Conservation (phyloP, 2,797 vertebrate species). For the Mormyrops attenuatus region DNA sequence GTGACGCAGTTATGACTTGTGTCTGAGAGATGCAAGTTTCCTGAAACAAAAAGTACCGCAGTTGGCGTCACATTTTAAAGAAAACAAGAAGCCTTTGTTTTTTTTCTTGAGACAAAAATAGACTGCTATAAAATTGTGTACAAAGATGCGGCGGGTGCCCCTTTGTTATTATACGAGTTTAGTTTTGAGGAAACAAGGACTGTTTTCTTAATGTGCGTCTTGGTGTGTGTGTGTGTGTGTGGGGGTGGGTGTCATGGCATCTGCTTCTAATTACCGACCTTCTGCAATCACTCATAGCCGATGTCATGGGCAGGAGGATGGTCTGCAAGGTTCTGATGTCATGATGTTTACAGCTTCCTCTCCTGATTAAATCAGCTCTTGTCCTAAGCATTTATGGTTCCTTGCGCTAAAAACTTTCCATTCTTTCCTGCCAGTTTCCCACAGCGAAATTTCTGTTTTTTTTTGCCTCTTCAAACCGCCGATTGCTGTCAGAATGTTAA, state of each 20-base stretch:
- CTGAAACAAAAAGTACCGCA: neutral
- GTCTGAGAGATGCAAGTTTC: neutral
- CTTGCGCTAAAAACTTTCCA: conserved; percentile 15
- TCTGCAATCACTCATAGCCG: conserved; percentile 33
- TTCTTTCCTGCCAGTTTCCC: conserved; percentile 29
- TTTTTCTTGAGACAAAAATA: neutral
- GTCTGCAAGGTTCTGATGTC: conserved; percentile 30
- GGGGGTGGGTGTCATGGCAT: conserved; percentile 23
- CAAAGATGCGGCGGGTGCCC: neutral
- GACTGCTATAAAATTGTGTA: neutral
- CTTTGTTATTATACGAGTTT: conserved; percentile 1
- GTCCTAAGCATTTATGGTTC: conserved; percentile 8
- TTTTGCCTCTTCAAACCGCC: neutral
- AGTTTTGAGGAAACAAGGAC: conserved; percentile 3
- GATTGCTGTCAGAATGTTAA: conserved; percentile 26
- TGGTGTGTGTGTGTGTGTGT: too few relatives aligned
- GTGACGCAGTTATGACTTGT: neutral
- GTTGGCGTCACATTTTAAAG: neutral
- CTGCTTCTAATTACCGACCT: conserved; percentile 40
- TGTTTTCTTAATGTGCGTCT: neutral
- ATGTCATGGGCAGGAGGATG: conserved; percentile 28
- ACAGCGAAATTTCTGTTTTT: conserved; percentile 22
- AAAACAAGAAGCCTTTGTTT: neutral
- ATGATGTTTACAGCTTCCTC: conserved; percentile 33
- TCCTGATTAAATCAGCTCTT: conserved; percentile 20